Evolutionary conservation across 2,113 vertebrate genomes (phyloP), one percentile per base, ranked within the genome.

Genomic region (Nycticebus coucang): DNA sequence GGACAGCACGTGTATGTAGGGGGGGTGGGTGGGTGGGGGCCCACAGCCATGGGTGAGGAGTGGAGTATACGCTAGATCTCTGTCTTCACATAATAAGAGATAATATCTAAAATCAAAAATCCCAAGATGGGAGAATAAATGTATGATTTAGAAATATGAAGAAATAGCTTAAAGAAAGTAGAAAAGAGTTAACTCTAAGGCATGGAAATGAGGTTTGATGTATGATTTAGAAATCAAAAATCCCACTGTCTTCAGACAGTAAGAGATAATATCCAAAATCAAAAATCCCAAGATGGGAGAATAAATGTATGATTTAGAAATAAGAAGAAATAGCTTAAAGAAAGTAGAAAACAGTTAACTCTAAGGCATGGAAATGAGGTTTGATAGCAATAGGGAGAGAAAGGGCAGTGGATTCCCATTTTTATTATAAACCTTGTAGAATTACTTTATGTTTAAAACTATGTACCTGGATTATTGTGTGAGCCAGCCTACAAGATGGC

Each of bases 361-460:
- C 45, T 66, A 17, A 59, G 24, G 18, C 9, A 7, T 57, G 28
- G 35, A 87, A 74, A 82, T 75, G 91, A 96, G 71, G 37, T 14
- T 83, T 4, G 45, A 57, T n/a, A 60, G 83, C 57, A n/a, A 33
- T 2, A 24, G 28, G 37, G 55, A 75, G 50, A 92, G 35, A 81
- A 86, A 28, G 14, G 30, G 5, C 33, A 93, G 41, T 1, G 10
- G 75, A 93, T 71, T 91, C 41, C 21, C 59, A 80, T 60, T 92
- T 80, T 94, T 71, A 87, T 15, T 64, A 41, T 41, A 53, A 82
- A 79, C 33, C 45, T 66, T 59, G 60, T 2, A 75, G 87, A 93
- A 89, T 59, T 72, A 87, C 78, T 50, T 86, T 72, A 93, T 55
- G 81, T 90, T 89, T n/a, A 92, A 80, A 89, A 93, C 33, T 18